These are phyloP conservation scores for rat (Rattus norvegicus) DNA, from an alignment of 2,113 vertebrate species.

Conservation along the genomic window DNA sequence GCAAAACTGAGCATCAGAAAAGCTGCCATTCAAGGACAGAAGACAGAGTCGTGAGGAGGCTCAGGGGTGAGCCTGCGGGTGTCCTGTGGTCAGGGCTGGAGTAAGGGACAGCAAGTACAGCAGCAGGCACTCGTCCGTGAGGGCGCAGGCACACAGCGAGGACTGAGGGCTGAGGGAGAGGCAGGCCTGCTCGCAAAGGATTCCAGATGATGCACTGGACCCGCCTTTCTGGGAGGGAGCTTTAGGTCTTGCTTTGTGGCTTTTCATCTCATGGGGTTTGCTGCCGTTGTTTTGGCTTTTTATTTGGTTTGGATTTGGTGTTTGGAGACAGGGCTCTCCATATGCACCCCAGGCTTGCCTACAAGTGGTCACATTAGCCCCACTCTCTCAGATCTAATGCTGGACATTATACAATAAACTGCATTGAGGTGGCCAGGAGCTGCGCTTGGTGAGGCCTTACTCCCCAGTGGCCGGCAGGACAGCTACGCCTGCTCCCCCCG, in stretches of 20 bases:
- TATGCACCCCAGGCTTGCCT: too few relatives aligned
- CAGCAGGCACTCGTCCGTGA: background rate
- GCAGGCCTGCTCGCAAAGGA: slow-evolving; percentile 15
- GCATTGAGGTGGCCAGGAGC: background rate
- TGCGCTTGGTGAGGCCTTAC: background rate
- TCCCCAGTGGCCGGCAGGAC: background rate
- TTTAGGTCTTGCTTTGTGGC: background rate
- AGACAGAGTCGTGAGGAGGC: background rate
- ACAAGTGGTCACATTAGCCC: background rate
- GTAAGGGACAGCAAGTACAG: background rate
- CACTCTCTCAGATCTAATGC: background rate
- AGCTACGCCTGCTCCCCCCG: background rate
- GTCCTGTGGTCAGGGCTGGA: background rate
- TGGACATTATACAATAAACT: background rate
- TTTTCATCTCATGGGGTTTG: too few relatives aligned
- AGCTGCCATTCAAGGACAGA: background rate
- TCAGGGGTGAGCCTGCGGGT: background rate
- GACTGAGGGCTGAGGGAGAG: background rate
- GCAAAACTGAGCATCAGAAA: background rate
- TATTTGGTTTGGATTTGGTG: too few relatives aligned
- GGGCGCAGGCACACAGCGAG: background rate
- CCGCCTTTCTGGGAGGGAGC: background rate
- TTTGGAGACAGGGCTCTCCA: too few relatives aligned
- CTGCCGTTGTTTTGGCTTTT: too few relatives aligned
- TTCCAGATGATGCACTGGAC: background rate